Evolutionary conservation across 37 sponge, comb jelly and placozoan genomes (phyloP).

Genomic region (Ianthella basta): DNA sequence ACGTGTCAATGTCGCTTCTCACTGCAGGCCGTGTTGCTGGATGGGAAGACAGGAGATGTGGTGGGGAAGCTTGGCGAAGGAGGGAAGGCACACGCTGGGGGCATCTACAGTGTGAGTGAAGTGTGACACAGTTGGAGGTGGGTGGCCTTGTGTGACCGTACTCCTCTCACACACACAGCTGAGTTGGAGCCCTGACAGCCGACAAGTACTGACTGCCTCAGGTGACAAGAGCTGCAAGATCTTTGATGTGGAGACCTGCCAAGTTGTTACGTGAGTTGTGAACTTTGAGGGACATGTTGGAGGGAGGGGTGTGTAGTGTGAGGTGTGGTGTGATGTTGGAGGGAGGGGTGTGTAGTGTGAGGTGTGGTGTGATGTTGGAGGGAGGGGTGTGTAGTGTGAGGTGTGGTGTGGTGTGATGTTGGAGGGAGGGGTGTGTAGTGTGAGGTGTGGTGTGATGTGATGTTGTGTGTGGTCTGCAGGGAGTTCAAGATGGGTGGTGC

Average conservation of each 20-base stretch:
- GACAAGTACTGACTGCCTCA: conserved; percentile 92
- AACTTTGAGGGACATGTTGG: background rate
- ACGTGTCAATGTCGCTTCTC: background rate
- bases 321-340: no score
- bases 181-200: conserved; percentile 82
- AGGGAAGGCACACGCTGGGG: conserved; percentile 84
- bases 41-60: conserved; percentile 89
- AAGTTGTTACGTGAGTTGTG: conserved; percentile 74
- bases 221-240: conserved; percentile 96
- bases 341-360: no score
- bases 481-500: conserved; percentile 88
- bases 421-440: no score
- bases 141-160: background rate
- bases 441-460: no score
- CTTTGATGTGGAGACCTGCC: conserved; percentile 88
- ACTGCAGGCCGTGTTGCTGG: conserved; percentile 66
- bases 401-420: no score
- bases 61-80: conserved; percentile 79
- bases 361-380: no score
- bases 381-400: no score
- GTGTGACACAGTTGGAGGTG: background rate
- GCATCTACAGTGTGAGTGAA: conserved; percentile 81
- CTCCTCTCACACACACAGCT: conserved; percentile 28
- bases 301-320: no score
- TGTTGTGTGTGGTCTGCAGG: conserved; percentile 32